Evolutionary conservation across 2,113 vertebrate genomes (phyloP).

Genomic region (Nothoprocta perdicaria): DNA sequence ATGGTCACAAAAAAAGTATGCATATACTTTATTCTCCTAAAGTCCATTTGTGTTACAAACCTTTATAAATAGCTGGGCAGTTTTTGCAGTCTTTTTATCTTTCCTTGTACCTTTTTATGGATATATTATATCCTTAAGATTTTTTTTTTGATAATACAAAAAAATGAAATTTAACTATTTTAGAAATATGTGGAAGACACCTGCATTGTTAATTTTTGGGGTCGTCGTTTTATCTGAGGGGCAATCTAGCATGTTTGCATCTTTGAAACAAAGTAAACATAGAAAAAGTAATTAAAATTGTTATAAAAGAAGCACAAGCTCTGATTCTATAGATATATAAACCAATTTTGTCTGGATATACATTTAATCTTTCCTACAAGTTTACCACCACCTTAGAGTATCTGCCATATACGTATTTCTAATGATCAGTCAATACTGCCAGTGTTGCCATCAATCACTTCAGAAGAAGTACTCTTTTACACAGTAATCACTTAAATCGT

Average conservation of each 20-base stretch:
- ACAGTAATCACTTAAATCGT: conserved; percentile 76
- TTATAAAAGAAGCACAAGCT: conserved; percentile 20
- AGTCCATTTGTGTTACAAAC: background rate
- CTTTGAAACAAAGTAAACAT: conserved; percentile 3
- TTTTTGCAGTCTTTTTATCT: background rate
- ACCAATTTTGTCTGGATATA: conserved; percentile 8
- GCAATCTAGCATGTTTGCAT: background rate
- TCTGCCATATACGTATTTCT: conserved; percentile 78
- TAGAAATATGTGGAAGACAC: background rate
- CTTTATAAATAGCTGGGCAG: background rate
- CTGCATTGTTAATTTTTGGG: background rate
- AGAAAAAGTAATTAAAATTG: conserved; percentile 47
- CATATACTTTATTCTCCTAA: background rate
- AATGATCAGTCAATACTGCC: conserved; percentile 76
- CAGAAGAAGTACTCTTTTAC: conserved; percentile 73
- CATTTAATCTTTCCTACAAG: conserved; percentile 59
- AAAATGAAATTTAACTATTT: background rate
- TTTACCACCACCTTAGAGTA: conserved; percentile 54
- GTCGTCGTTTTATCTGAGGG: background rate
- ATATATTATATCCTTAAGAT: background rate
- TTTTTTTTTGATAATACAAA: background rate
- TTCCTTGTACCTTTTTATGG: background rate
- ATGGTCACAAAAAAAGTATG: background rate
- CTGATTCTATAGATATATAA: background rate
- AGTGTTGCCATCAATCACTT: conserved; percentile 73